phyloP scores from a whole-genome alignment of 1,140 invertebrate species.

The Psix sp. region DNA sequence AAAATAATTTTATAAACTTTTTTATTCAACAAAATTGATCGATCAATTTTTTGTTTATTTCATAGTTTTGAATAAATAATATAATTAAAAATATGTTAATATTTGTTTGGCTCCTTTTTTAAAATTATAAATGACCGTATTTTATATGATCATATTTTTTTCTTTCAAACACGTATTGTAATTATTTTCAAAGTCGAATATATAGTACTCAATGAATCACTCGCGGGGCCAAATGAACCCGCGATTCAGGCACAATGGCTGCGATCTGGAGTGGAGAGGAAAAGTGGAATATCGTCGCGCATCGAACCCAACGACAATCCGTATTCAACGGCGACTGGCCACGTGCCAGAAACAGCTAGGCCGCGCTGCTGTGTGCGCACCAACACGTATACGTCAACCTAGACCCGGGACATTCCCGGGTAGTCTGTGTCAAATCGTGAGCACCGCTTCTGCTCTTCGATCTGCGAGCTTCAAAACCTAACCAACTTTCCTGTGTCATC shows the following conservation, averaged over 20 bases:
- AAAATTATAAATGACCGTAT: too few species aligned
- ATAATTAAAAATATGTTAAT: too few species aligned
- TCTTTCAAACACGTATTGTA: too few species aligned
- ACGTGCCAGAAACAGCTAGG: slow-evolving; percentile 58
- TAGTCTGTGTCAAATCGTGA: slow-evolving; percentile 64
- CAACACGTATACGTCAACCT: slow-evolving; percentile 23
- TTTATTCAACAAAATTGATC: too few species aligned
- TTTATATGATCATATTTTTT: too few species aligned
- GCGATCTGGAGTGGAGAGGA: slow-evolving; percentile 50
- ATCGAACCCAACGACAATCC: slow-evolving; percentile 67
- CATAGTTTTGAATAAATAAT: too few species aligned
- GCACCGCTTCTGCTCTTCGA: slow-evolving; percentile 41
- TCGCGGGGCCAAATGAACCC: slow-evolving; percentile 61
- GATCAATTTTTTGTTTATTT: too few species aligned
- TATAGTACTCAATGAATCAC: slow-evolving; percentile 63
- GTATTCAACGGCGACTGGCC: slow-evolving; percentile 65
- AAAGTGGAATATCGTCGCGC: slow-evolving; percentile 69
- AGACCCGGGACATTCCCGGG: slow-evolving; percentile 22
- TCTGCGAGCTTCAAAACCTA: slow-evolving; percentile 13
- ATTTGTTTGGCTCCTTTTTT: too few species aligned
- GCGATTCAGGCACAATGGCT: slow-evolving; percentile 61
- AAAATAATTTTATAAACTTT: too few species aligned
- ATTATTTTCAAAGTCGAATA: too few species aligned
- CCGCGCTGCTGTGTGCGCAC: slow-evolving; percentile 23
- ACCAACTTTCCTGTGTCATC: neutral